A percentile compares a stretch with the other conserved stretches of the same genome.
Evolutionary conservation across 53 echinoderm and acorn worm species (phyloP).

Genomic region (Temnopleurus reevesii): DNA sequence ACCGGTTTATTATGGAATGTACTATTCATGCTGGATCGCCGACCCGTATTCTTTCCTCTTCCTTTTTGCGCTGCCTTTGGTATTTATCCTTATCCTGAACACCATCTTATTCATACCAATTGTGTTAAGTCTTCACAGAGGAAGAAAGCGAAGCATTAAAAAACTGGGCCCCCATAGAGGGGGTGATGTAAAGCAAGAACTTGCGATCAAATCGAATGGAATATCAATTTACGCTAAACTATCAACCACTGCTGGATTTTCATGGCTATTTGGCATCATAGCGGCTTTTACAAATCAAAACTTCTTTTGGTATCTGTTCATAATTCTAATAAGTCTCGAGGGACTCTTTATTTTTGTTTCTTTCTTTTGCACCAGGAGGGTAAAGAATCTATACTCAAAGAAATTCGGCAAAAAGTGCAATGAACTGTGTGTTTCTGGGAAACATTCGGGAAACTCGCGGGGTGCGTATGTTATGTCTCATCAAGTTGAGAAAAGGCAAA

Average conservation of each 20-base stretch:
- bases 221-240: slow-evolving; percentile 74
- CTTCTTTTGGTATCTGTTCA: slow-evolving; percentile 84
- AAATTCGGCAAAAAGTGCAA: not conserved
- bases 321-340: slow-evolving; percentile 80
- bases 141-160: not conserved
- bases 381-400: slow-evolving; percentile 59
- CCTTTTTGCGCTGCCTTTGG: slow-evolving; percentile 76
- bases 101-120: slow-evolving; percentile 65
- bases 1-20: slow-evolving; percentile 74
- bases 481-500: not conserved
- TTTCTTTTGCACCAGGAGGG: slow-evolving; percentile 82
- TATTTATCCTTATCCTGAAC: slow-evolving; percentile 64
- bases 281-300: slow-evolving; percentile 63
- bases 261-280: slow-evolving; percentile 76
- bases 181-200: not conserved
- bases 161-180: slow-evolving; percentile 6
- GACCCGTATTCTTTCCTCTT: slow-evolving; percentile 71
- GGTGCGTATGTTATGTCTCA: not conserved
- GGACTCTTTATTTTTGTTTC: slow-evolving; percentile 85
- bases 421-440: not conserved
- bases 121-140: slow-evolving; percentile 63
- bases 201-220: slow-evolving; percentile 32
- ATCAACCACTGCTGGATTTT: slow-evolving; percentile 87
- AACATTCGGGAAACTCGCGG: not conserved
- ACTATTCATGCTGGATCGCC: slow-evolving; percentile 86